Percentiles rank a stretch among this genome's conserved stretches.
phyloP scores from a whole-genome alignment of 2,797 vertebrate species.

The Gymnopithys bicolor region DNA sequence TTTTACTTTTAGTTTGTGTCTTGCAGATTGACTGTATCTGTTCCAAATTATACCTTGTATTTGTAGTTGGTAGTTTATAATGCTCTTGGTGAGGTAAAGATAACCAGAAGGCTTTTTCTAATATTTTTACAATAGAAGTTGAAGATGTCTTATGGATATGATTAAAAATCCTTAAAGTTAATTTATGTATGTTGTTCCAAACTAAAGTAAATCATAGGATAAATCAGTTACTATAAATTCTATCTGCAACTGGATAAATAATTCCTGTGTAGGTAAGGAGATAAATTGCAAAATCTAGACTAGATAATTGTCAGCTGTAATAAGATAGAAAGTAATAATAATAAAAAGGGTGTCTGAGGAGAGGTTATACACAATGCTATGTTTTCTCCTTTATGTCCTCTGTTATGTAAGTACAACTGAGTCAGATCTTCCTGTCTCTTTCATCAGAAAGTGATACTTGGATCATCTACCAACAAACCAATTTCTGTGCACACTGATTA shows the following conservation, averaged over 20 bases:
- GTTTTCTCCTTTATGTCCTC: conserved; percentile 45
- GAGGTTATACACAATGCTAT: neutral
- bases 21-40: neutral
- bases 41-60: neutral
- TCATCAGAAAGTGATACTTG: neutral
- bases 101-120: neutral
- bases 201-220: neutral
- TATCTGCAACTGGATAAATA: neutral
- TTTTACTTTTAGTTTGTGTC: neutral
- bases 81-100: neutral
- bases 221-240: neutral
- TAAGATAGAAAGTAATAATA: neutral
- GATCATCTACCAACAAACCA: neutral
- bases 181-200: neutral
- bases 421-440: neutral
- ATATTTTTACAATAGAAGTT: neutral
- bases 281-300: neutral
- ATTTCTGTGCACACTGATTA: neutral
- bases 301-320: neutral
- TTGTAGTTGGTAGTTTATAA: neutral
- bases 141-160: neutral
- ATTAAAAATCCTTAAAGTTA: neutral
- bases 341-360: neutral
- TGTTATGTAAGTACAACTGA: conserved; percentile 22
- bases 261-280: neutral